A percentile compares a stretch with the other conserved stretches of the same genome.
phyloP scores from a whole-genome alignment of 2,113 vertebrate genomes.

The Toxotes jaculatrix region DNA sequence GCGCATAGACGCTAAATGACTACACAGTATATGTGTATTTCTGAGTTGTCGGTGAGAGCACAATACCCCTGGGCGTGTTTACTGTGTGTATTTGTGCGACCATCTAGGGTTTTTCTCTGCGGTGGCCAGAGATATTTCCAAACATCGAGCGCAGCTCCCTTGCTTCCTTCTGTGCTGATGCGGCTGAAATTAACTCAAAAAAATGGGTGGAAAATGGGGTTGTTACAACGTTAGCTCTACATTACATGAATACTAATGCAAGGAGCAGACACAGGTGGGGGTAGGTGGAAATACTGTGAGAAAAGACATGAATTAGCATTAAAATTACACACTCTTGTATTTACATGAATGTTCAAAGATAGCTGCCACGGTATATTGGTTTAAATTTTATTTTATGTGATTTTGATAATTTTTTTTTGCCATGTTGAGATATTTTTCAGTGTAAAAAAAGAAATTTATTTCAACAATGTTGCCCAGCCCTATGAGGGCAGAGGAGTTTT shows the following conservation, averaged over 20 bases:
- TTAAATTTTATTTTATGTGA: no score
- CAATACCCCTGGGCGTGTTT: conserved; percentile 22
- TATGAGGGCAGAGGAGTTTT: neutral
- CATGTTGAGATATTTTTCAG: neutral
- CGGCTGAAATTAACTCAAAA: conserved; percentile 43
- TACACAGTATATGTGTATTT: conserved; percentile 21
- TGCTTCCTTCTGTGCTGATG: conserved; percentile 1
- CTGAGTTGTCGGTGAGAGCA: conserved; percentile 18
- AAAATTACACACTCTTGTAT: neutral
- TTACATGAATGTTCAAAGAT: no score
- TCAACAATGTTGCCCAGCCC: neutral
- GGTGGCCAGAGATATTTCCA: neutral
- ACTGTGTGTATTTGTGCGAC: conserved; percentile 22
- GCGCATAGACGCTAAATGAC: conserved; percentile 37
- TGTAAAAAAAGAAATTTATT: neutral
- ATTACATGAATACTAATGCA: conserved; percentile 37
- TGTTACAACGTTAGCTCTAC: neutral
- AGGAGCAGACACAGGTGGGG: neutral
- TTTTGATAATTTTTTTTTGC: no score
- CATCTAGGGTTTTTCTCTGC: neutral
- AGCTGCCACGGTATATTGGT: no score
- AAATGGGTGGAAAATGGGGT: neutral
- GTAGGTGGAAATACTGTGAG: neutral
- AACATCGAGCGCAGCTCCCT: conserved; percentile 2
- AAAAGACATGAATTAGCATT: conserved; percentile 11